phyloP scores from a whole-genome alignment of 2,113 vertebrate genomes.

The Chloroceryle aenea region DNA sequence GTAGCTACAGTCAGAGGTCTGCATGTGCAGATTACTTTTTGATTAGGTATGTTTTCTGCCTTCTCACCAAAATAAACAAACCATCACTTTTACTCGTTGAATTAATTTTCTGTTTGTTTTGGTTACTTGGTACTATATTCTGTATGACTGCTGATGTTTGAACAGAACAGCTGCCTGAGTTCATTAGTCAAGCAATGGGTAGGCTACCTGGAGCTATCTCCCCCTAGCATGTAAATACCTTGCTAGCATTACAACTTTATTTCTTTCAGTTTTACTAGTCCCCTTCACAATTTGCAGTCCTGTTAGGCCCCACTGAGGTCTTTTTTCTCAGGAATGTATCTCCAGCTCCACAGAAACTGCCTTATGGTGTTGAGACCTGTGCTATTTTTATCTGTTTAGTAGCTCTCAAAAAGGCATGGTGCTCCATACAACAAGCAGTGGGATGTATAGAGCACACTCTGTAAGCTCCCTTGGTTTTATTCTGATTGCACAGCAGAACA shows the following conservation, averaged over 20 bases:
- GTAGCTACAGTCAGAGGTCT: background rate
- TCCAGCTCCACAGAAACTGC: background rate
- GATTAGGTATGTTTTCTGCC: background rate
- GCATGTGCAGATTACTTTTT: background rate
- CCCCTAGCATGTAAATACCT: background rate
- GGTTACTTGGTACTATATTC: conserved; percentile 15
- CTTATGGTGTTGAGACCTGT: background rate
- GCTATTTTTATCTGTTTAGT: background rate
- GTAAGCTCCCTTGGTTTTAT: background rate
- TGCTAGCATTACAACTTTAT: background rate
- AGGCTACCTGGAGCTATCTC: background rate
- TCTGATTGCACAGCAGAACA: background rate
- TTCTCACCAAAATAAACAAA: background rate
- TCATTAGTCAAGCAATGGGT: background rate
- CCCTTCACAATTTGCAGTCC: background rate
- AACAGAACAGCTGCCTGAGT: background rate
- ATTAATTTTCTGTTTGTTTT: background rate
- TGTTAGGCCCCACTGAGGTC: background rate
- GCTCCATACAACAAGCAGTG: background rate
- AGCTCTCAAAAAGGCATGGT: background rate
- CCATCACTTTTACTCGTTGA: background rate
- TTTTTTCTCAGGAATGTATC: background rate
- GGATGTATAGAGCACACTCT: background rate
- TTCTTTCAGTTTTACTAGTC: background rate
- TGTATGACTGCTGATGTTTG: conserved; percentile 13